phyloP scores from a whole-genome alignment of 2,797 vertebrate species.

The Orientallactaga sibirica region DNA sequence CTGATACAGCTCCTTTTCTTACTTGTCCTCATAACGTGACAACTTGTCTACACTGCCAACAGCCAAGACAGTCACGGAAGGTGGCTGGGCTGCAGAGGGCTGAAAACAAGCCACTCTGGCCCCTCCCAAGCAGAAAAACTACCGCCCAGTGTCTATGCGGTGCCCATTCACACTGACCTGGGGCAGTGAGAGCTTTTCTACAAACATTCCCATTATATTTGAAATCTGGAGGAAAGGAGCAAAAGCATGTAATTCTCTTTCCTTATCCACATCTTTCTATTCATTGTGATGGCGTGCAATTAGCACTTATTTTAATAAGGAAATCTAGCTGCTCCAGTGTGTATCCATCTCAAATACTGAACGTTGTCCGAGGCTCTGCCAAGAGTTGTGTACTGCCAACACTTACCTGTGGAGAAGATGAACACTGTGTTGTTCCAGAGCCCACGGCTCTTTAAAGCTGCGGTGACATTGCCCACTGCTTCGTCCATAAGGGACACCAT shows the following conservation, averaged over 20 bases:
- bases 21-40: not conserved
- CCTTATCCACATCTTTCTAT: slow-evolving; percentile 35
- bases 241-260: not conserved
- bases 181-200: not conserved
- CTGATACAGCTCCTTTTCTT: not conserved
- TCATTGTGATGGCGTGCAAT: not conserved
- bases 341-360: slow-evolving; percentile 55
- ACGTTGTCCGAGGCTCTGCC: not conserved
- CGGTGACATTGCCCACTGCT: slow-evolving; percentile 95
- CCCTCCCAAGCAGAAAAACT: not conserved
- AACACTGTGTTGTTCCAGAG: slow-evolving; percentile 96
- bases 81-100: not conserved
- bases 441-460: slow-evolving; percentile 89
- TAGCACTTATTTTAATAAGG: slow-evolving; percentile 65
- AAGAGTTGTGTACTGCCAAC: slow-evolving; percentile 69
- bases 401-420: slow-evolving; percentile 96
- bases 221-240: not conserved
- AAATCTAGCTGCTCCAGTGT: slow-evolving; percentile 38
- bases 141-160: not conserved
- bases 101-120: not conserved
- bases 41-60: not conserved
- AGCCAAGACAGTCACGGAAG: not conserved
- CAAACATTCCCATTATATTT: not conserved
- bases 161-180: not conserved
- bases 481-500: slow-evolving; percentile 98